Base-by-base conservation (phyloP, 2,888 invertebrate species). In the Brenthis ino region DNA sequence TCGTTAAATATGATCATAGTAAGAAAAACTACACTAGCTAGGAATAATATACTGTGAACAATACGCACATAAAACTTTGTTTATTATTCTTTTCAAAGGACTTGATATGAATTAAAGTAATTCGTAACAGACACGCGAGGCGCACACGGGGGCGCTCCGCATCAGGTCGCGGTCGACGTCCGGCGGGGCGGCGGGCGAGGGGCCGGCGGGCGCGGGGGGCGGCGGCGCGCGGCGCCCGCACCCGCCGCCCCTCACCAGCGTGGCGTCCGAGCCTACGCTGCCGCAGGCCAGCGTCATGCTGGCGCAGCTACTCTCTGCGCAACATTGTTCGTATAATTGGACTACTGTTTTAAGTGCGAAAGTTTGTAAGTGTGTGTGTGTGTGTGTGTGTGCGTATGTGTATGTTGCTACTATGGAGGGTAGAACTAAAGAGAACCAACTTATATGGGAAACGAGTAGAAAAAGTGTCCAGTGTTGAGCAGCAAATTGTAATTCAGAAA, bases 211-310 rank as follows among this genome's bases (percentile, higher is more conserved):
- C 16, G 93, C 68, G 14, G 67, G 89, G 28, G 95, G 69, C 93
- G 70, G 70, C 68, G 67, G 57, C 33, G 5, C 60, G 71, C 43
- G 73, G 75, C 87, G 87, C 67, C 87, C 86, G 55, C 37, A 43
- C 37, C 91, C 89, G 71, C 93, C 94, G 69, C 96, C 96, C 72
- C 93, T 97, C 76, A 94, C 95, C 77, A 94, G 96, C 77, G 95
- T 96, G 57, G 95, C 95, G 68, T 96, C 96, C 83, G 97, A 97
- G 89, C 96, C 97, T 60, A 94, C 95, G 77, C 90, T 97, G 73
- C 93, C 95, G 75, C 94, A 94, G 77, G 93, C 94, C 79, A 97
- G 96, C 90, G 96, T 97, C 66, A 94, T 96, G 84, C 94, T 98
- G 71, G 97, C 97, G 58, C 97, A 97, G 82, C 94, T 98, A 74